Evolutionary conservation across 2,113 vertebrate genomes (phyloP), one percentile per base, ranked within the genome.

Genomic region (Ptilorrhoa leucosticta): DNA sequence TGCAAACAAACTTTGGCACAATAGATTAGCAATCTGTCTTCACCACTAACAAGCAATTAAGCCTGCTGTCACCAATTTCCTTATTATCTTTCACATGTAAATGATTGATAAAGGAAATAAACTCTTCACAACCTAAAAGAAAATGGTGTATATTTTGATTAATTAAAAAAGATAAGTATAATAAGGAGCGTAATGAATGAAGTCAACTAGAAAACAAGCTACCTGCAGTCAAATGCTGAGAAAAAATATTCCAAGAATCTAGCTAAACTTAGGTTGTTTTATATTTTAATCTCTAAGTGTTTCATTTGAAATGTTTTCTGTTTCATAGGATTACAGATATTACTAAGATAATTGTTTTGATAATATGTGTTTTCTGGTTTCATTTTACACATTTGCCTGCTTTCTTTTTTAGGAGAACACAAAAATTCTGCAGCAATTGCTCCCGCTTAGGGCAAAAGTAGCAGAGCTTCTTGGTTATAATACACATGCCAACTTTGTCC

Each of bases 401-500:
- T 73, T 68, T 73, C 17, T 91, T 77, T 95, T 61, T 48, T 93
- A 99, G 99, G 98, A 98, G 73, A 99, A 99, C 95, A 98, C 98
- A 15, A 66, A 75, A 57, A 99, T 99, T 95, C 98, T 99, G 11
- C 98, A 98, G 65, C 96, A 98, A 66, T 91, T 99, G 81, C 98
- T 99, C 66, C 97, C 98, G 30, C 97, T 99, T 89, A 97, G 99
- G 53, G 98, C 99, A 79, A 98, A 98, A 97, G 95, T 98, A 33
- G 98, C 99, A 83, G 97, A 96, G 76, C 96, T 99, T 44, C 98
- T 99, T 10, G 99, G 99, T 71, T 99, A 99, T 69, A 98, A 92
- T 78, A 99, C 98, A 70, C 98, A 99, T 58, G 99, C 99, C 39
- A 98, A 99, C 96, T 99, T 99, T 96, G 98, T 99, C 68, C 98